phyloP scores from a whole-genome alignment of 2,797 vertebrate genomes.

The Amblyopsis hoosieri region DNA sequence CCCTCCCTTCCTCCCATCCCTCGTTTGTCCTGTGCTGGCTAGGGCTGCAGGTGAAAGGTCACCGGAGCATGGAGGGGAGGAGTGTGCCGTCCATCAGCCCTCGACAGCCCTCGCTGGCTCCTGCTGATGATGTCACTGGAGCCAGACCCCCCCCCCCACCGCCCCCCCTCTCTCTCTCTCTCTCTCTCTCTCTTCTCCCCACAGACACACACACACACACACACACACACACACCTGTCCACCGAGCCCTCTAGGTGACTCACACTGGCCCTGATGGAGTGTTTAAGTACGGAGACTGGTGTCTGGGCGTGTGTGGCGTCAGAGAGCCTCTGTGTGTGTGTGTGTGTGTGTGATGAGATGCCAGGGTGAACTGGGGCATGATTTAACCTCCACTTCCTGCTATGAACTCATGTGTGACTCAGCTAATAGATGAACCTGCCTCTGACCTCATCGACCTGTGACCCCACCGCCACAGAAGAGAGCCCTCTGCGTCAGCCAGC shows the following conservation, averaged over 20 bases:
- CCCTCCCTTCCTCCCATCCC: conserved; percentile 36
- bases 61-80: conserved; percentile 53
- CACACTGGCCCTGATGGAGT: conserved; percentile 73
- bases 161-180: not conserved
- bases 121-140: conserved; percentile 75
- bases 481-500: conserved; percentile 49
- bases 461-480: conserved; percentile 22
- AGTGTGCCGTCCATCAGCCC: conserved; percentile 75
- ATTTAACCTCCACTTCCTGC: conserved; percentile 56
- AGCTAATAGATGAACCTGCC: conserved; percentile 70
- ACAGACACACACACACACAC: conserved; percentile 21
- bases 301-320: conserved; percentile 62
- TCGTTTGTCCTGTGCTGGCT: conserved; percentile 47
- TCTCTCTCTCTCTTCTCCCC: no score
- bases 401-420: conserved; percentile 74
- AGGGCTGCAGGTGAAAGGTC: conserved; percentile 47
- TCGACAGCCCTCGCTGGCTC: conserved; percentile 57
- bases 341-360: conserved; percentile 28
- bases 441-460: conserved; percentile 55
- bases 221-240: conserved; percentile 56
- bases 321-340: conserved; percentile 35
- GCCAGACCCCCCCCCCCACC: conserved; percentile 47
- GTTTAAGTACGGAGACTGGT: conserved; percentile 65
- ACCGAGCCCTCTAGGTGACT: conserved; percentile 74
- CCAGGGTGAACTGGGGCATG: conserved; percentile 53